phyloP scores from a whole-genome alignment of 2,113 vertebrate species.

The Corythaixoides concolor region DNA sequence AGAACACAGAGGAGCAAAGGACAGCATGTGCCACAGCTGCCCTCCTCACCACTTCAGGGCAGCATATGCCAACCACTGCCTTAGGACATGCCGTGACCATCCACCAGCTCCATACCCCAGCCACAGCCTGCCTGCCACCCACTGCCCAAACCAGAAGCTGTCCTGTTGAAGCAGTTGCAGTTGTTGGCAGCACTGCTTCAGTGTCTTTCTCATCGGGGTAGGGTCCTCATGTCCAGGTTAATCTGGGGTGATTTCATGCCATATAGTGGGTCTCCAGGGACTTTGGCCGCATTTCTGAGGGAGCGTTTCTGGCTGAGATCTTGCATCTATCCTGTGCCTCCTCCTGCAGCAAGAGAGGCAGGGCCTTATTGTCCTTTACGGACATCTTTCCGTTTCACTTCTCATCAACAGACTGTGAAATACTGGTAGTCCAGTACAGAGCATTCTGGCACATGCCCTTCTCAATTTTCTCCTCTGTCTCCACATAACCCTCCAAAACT shows the following conservation, averaged over 20 bases:
- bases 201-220: background rate
- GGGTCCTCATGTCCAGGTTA: background rate
- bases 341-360: background rate
- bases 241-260: too few species aligned
- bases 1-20: background rate
- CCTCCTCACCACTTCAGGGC: background rate
- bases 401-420: background rate
- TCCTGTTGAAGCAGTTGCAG: background rate
- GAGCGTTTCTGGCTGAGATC: background rate
- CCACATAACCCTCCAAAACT: background rate
- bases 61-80: background rate
- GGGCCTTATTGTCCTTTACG: background rate
- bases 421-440: background rate
- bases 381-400: background rate
- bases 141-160: background rate
- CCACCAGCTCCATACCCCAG: background rate
- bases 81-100: background rate
- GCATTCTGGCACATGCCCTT: background rate
- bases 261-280: background rate
- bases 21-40: background rate
- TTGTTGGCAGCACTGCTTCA: background rate
- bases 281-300: background rate
- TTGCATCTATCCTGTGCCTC: background rate
- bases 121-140: background rate
- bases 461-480: background rate